Evolutionary conservation across 64 coral and sea anemone species (phyloP).

Genomic region (Orbicella faveolata): DNA sequence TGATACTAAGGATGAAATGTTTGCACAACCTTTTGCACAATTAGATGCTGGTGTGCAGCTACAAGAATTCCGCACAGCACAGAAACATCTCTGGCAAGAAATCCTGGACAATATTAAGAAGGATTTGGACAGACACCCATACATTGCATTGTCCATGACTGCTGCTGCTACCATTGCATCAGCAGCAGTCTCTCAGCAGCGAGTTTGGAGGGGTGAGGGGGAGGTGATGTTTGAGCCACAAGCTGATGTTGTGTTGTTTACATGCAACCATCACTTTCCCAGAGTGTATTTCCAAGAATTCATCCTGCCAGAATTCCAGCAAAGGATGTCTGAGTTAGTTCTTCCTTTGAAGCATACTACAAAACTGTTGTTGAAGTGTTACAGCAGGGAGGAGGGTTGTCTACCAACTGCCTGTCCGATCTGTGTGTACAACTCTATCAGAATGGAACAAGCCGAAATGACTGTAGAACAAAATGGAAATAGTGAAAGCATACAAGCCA

Average conservation of each 20-base stretch:
- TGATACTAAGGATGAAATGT: not conserved
- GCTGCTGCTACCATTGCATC: slow-evolving; percentile 86
- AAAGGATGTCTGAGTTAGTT: slow-evolving; percentile 73
- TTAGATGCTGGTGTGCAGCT: slow-evolving; percentile 4
- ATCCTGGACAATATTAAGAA: slow-evolving; percentile 91
- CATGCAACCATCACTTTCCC: slow-evolving; percentile 89
- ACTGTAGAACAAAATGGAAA: slow-evolving; percentile 23
- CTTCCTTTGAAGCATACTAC: slow-evolving; percentile 70
- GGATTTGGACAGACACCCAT: slow-evolving; percentile 75
- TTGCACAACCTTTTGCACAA: not conserved
- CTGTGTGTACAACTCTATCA: slow-evolving; percentile 87
- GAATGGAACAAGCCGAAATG: slow-evolving; percentile 73
- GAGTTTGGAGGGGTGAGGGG: slow-evolving; percentile 39
- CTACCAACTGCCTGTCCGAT: slow-evolving; percentile 81
- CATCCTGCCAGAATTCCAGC: slow-evolving; percentile 86
- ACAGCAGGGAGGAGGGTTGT: slow-evolving; percentile 45
- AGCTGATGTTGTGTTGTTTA: slow-evolving; percentile 79
- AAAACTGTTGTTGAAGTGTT: slow-evolving; percentile 63
- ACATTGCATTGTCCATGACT: slow-evolving; percentile 74
- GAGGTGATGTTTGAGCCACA: slow-evolving; percentile 11
- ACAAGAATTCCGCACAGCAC: slow-evolving; percentile 14
- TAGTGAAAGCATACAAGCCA: slow-evolving; percentile 42
- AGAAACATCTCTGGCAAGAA: slow-evolving; percentile 70
- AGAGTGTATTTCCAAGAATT: slow-evolving; percentile 81
- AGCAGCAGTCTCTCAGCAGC: slow-evolving; percentile 83